These are phyloP conservation scores for Prunella strophiata DNA, from an alignment of 2,797 vertebrate species.

Conservation along the genomic window DNA sequence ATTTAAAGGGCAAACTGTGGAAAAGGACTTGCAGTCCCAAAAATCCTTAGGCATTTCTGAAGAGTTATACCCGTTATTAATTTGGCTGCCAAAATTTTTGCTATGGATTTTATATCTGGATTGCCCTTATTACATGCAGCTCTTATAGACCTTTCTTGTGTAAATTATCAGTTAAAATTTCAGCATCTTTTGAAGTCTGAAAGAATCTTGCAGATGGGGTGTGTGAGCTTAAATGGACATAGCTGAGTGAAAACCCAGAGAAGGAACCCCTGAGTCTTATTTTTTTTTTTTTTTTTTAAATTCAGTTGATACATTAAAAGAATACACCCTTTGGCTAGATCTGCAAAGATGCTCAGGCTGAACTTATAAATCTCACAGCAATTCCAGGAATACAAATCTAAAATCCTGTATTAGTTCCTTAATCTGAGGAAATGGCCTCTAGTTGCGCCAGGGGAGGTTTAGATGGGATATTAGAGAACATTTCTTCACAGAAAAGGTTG, in stretches of 20 bases:
- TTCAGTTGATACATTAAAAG: neutral
- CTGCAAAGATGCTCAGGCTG: neutral
- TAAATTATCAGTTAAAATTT: neutral
- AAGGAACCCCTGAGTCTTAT: neutral
- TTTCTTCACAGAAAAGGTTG: neutral
- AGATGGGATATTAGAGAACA: neutral
- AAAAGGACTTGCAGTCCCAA: neutral
- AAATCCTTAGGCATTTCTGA: neutral
- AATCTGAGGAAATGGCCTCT: neutral
- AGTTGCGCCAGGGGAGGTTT: neutral
- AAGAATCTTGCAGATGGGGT: neutral
- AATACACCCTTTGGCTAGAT: neutral
- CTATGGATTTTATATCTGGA: neutral
- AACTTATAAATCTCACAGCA: neutral
- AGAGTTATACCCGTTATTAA: neutral
- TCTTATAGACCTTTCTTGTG: neutral
- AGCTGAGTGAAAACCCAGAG: neutral
- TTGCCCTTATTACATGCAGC: neutral
- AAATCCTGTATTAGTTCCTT: neutral
- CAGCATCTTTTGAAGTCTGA: neutral
- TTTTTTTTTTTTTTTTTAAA: neutral
- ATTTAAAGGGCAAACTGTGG: constrained; percentile 1
- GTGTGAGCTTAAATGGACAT: neutral
- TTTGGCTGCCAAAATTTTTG: neutral
- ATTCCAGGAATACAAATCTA: neutral